Percentiles rank a stretch among this genome's conserved stretches.
These are phyloP conservation scores for Tineola bisselliella DNA, from an alignment of 2,888 invertebrate species.

Conservation along the genomic window DNA sequence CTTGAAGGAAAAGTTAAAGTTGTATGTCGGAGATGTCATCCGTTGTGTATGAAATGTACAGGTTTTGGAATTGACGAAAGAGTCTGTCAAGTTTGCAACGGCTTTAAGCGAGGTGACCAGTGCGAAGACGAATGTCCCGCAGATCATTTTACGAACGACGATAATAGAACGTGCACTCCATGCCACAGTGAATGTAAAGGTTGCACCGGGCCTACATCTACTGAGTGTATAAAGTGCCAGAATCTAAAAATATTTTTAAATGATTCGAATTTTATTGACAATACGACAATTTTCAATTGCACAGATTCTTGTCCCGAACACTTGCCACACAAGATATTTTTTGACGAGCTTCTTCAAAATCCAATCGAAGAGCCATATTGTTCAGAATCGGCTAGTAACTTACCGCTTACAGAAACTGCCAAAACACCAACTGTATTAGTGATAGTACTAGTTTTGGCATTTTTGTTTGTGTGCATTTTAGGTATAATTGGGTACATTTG, in stretches of 20 bases:
- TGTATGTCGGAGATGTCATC: conserved; percentile 91
- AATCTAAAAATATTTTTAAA: conserved; percentile 77
- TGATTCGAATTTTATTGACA: conserved; percentile 53
- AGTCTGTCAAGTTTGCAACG: conserved; percentile 87
- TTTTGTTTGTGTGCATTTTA: conserved; percentile 64
- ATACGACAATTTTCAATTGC: conserved; percentile 82
- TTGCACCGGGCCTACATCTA: conserved; percentile 79
- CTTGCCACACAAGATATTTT: conserved; percentile 80
- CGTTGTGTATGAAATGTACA: conserved; percentile 86
- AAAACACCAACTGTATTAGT: conserved; percentile 55
- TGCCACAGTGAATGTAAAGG: conserved; percentile 87
- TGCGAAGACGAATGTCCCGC: conserved; percentile 90
- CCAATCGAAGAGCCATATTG: conserved; percentile 83
- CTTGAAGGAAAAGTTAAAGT: conserved; percentile 87
- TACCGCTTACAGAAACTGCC: conserved; percentile 40
- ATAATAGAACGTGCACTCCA: conserved; percentile 75
- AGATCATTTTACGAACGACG: conserved; percentile 84
- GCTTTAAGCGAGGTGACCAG: conserved; percentile 86
- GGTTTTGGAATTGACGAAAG: conserved; percentile 88
- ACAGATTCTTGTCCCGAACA: conserved; percentile 83
- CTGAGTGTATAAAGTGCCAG: conserved; percentile 80
- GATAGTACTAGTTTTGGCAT: conserved; percentile 64
- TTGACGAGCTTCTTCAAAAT: conserved; percentile 66
- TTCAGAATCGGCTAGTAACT: conserved; percentile 66
- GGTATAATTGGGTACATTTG: conserved; percentile 70